These are phyloP conservation scores for Mormoops blainvillei DNA, from an alignment of 2,113 vertebrate species.

Conservation along the genomic window DNA sequence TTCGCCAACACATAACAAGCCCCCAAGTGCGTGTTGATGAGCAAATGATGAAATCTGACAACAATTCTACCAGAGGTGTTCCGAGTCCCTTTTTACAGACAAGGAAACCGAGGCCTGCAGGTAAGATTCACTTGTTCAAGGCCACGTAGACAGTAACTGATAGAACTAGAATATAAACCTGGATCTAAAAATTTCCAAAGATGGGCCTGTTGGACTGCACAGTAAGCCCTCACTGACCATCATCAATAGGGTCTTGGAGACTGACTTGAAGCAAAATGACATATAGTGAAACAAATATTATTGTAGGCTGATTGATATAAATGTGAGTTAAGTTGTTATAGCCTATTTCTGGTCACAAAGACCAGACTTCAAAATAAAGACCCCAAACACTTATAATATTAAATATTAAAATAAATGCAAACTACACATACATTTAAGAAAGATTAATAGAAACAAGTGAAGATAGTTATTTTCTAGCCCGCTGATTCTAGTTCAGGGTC, in stretches of 20 bases:
- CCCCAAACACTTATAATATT: not conserved
- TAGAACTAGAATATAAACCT: not conserved
- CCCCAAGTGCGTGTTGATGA: not conserved
- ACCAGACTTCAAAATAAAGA: not conserved
- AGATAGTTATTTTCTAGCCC: not conserved
- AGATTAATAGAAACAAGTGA: not conserved
- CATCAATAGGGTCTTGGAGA: not conserved
- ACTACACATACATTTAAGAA: not conserved
- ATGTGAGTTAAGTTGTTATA: not conserved
- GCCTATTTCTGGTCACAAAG: not conserved
- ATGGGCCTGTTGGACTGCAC: not conserved
- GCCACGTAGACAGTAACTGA: not conserved
- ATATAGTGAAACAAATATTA: not conserved
- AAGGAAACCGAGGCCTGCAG: not conserved
- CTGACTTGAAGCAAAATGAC: not conserved
- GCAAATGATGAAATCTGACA: not conserved
- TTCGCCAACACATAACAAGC: not conserved
- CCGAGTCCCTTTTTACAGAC: not conserved
- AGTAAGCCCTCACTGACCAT: not conserved
- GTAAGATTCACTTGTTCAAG: not conserved
- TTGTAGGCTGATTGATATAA: not conserved
- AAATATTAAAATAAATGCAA: not conserved
- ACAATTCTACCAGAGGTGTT: not conserved
- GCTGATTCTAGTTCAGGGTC: not conserved
- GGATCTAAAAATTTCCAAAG: not conserved